A percentile compares a stretch with the other conserved stretches of the same genome.
These are phyloP conservation scores for Adoxophyes honmai DNA, from an alignment of 1,140 invertebrate species.

Conservation along the genomic window DNA sequence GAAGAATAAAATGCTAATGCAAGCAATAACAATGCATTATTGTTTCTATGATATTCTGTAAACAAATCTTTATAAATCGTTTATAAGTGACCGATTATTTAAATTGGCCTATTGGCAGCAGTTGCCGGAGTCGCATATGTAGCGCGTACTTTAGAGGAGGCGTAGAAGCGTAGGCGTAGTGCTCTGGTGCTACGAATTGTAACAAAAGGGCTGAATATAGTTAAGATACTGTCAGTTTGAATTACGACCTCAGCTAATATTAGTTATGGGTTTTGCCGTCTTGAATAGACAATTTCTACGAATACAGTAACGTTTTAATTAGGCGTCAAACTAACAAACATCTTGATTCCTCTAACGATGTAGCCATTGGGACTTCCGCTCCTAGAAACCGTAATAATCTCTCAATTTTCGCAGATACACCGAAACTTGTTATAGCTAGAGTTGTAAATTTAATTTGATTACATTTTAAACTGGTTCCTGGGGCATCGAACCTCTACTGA, in stretches of 20 bases:
- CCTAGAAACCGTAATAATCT: constrained; percentile 3
- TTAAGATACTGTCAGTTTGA: no score
- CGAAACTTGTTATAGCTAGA: constrained; percentile 3
- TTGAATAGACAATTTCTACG: no score
- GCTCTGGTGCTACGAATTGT: background rate
- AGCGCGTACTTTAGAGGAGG: background rate
- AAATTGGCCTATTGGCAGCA: background rate
- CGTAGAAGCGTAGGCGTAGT: background rate
- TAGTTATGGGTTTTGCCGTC: no score
- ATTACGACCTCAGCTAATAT: no score
- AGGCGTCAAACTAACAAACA: no score
- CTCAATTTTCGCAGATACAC: constrained; percentile 7
- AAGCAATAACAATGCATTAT: background rate
- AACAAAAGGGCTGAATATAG: background rate
- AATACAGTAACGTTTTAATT: no score
- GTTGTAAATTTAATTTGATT: constrained; percentile 12
- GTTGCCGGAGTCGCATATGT: background rate
- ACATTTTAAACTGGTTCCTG: constrained; percentile 31
- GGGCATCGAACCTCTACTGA: constrained; percentile 30
- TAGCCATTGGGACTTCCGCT: background rate
- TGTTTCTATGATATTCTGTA: background rate
- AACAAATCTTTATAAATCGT: background rate
- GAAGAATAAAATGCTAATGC: constrained; percentile 8
- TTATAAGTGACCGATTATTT: background rate
- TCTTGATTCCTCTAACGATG: background rate